Percentiles rank a stretch among this genome's conserved stretches.
Evolutionary conservation across 1,140 invertebrate species (phyloP).

Genomic region (Megalopta genalis): DNA sequence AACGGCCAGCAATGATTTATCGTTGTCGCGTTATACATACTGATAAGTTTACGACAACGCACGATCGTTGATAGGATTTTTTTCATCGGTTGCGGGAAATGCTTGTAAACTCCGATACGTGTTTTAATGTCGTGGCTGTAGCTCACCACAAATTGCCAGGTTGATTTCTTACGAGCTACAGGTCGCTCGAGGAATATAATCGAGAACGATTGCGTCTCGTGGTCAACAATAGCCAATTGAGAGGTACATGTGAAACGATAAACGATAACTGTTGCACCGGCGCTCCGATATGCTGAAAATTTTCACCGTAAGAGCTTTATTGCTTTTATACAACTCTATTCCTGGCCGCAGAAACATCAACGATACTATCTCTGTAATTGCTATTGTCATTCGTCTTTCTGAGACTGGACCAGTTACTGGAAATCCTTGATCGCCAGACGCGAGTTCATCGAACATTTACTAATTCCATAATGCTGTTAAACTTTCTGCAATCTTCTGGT

Average conservation of each 20-base stretch:
- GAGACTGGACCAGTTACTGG: no score
- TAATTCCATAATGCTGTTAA: no score
- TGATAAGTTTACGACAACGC: constrained; percentile 30
- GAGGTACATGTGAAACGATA: constrained; percentile 7
- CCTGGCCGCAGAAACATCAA: not conserved
- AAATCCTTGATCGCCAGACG: no score
- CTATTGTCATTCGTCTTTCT: constrained; percentile 3
- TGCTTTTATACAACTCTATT: not conserved
- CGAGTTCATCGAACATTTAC: no score
- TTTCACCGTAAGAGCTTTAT: constrained; percentile 30
- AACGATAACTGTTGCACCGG: not conserved
- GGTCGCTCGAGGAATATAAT: not conserved
- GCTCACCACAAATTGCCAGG: constrained; percentile 2
- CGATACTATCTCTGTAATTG: constrained; percentile 43
- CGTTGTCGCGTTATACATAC: not conserved
- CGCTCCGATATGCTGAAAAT: constrained; percentile 2
- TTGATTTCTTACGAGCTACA: not conserved
- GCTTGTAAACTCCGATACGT: constrained; percentile 12
- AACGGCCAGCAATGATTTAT: constrained; percentile 33
- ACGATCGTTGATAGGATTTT: constrained; percentile 26
- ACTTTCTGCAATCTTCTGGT: no score
- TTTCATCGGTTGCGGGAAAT: not conserved
- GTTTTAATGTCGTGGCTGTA: constrained; percentile 11
- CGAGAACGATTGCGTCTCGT: constrained; percentile 2
- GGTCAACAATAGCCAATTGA: constrained; percentile 28